phyloP scores from a whole-genome alignment of 2,888 invertebrate species.

The Helicoverpa assulta region DNA sequence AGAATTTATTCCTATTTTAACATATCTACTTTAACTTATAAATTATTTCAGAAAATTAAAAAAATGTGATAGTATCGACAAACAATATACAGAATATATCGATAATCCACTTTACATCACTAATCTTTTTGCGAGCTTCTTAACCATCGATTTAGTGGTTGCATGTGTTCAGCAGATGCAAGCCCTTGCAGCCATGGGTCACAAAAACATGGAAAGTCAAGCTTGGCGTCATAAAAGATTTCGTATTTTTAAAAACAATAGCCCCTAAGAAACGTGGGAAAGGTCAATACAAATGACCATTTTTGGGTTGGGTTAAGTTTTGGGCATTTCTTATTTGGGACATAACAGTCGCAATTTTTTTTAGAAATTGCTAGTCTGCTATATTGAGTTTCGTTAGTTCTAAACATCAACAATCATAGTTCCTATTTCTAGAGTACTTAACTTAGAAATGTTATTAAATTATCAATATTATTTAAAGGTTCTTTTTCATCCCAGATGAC shows the following conservation, averaged over 20 bases:
- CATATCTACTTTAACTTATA: not conserved
- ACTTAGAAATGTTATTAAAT: too few species aligned
- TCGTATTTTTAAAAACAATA: conserved; percentile 80
- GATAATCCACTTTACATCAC: conserved; percentile 62
- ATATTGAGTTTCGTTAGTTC: too few species aligned
- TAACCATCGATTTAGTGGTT: conserved; percentile 80
- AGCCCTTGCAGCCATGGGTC: conserved; percentile 69
- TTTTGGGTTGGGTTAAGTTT: not conserved
- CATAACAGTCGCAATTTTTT: not conserved
- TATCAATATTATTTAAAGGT: too few species aligned
- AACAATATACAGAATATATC: conserved; percentile 13
- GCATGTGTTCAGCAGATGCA: conserved; percentile 87
- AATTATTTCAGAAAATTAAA: not conserved
- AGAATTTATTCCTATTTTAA: not conserved
- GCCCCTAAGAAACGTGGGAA: conserved; percentile 57
- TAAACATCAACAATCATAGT: too few species aligned
- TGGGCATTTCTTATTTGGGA: not conserved
- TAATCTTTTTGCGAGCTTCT: conserved; percentile 80
- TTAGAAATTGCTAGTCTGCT: not conserved
- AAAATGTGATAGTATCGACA: not conserved
- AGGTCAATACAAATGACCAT: conserved; percentile 31
- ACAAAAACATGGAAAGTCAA: conserved; percentile 72
- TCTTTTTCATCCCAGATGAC: not conserved
- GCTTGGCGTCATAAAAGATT: conserved; percentile 70
- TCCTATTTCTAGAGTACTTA: too few species aligned